A percentile compares a stretch with the other conserved stretches of the same genome.
These are phyloP conservation scores for Caenorhabditis inopinata DNA, from an alignment of 1,140 invertebrate genomes.

Conservation along the genomic window DNA sequence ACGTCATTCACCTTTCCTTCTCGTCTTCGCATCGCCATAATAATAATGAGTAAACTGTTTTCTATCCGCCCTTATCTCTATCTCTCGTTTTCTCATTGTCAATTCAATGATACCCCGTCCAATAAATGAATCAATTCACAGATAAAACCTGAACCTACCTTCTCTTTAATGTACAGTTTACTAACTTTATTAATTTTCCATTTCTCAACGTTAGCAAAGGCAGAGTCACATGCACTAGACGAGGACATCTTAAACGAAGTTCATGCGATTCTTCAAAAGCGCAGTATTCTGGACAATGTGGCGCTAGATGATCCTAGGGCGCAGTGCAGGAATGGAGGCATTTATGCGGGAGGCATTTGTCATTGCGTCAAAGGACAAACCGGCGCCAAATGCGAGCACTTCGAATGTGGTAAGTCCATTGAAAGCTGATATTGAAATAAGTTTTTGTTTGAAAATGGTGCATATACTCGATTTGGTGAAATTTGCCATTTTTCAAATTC, in stretches of 20 bases:
- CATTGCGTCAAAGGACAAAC: slow-evolving; percentile 42
- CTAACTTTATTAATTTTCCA: background rate
- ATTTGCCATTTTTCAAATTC: no score
- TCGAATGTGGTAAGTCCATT: slow-evolving; percentile 40
- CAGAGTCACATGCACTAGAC: background rate
- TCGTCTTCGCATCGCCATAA: background rate
- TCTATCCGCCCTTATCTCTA: background rate
- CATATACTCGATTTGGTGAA: no score
- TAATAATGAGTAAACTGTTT: background rate
- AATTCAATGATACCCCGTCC: background rate
- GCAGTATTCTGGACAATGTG: slow-evolving; percentile 24
- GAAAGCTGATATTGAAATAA: no score
- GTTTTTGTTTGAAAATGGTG: no score
- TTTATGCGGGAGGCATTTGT: slow-evolving; percentile 27
- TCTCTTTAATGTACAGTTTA: background rate
- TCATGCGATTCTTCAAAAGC: slow-evolving; percentile 5
- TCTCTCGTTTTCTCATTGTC: background rate
- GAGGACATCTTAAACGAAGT: background rate
- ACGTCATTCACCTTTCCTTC: background rate
- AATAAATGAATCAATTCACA: slow-evolving; percentile 16
- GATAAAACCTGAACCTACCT: background rate
- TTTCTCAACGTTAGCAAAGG: background rate
- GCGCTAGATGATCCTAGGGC: slow-evolving; percentile 9
- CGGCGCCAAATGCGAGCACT: slow-evolving; percentile 35
- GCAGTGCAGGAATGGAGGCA: slow-evolving; percentile 29